phyloP scores from a whole-genome alignment of 2,888 invertebrate species.

The Arrhopalites spinosus region DNA sequence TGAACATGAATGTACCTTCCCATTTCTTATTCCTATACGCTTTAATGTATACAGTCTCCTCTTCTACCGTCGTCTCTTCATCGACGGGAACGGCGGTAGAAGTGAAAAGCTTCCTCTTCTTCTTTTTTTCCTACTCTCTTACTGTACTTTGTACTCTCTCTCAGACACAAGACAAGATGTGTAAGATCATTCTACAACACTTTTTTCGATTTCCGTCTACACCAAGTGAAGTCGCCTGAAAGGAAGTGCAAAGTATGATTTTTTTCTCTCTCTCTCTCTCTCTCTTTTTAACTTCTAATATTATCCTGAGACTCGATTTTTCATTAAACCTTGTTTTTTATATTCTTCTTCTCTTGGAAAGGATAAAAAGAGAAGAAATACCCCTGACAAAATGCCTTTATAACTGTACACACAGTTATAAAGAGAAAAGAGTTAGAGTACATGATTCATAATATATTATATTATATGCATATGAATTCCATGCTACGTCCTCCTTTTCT shows the following conservation, averaged over 20 bases:
- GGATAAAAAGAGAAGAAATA: too few relatives aligned
- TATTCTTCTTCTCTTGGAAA: too few relatives aligned
- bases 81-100: too few relatives aligned
- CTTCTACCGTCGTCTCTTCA: too few relatives aligned
- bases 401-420: too few relatives aligned
- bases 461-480: not conserved
- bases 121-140: not conserved
- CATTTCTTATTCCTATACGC: not conserved
- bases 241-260: not conserved
- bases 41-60: not conserved
- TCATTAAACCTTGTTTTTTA: too few relatives aligned
- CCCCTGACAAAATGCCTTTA: too few relatives aligned
- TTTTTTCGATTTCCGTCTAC: conserved; percentile 1
- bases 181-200: not conserved
- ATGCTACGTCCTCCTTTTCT: not conserved
- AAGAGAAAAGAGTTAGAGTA: too few relatives aligned
- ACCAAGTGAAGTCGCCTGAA: not conserved
- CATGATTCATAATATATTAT: too few relatives aligned
- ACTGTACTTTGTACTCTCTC: not conserved
- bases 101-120: not conserved
- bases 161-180: not conserved
- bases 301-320: too few relatives aligned
- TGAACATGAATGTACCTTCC: conserved; percentile 4
- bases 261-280: not conserved
- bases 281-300: not conserved